Base-by-base conservation (phyloP, 2,888 invertebrate species). In the Erebia epiphron region DNA sequence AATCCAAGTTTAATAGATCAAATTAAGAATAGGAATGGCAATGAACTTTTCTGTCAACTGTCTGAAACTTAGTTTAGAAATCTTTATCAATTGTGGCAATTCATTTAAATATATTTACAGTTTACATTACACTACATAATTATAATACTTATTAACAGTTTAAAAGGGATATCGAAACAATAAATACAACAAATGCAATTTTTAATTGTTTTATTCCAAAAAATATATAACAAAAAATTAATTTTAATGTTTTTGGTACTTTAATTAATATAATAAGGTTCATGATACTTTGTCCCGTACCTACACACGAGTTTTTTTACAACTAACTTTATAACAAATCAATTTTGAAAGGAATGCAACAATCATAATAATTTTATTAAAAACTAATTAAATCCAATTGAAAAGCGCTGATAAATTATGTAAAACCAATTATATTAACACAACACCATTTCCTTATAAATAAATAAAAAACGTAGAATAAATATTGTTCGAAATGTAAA, bases 181-280 rank as follows among this genome's bases (percentile, higher is more conserved):
- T 67, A 57, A 72, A 69, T 60, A 58, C 4, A 46, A 8, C 21
- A 26, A 11, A 66, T 62, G 43, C 56, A 56, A 16, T 69, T 16
- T 62, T 56, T n/a, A 58, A 50, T 52, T 13, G 21, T 70, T 88
- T 88, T 85, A 86, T 84, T 88, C 84, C 77, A 88, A 88, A 89
- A 87, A n/a, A n/a, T n/a, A 88, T 87, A 88, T 85, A 85, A 84
- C 83, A n/a, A 85, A 81, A 80, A 68, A 41, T 13, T 26, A 26
- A 49, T 62, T 74, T 79, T 75, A 70, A 69, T 62, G 43, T 61
- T 62, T 67, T 69, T 64, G 69, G 68, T 70, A 70, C 61, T 16
- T n/a, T 35, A 64, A 64, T 1, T 35, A 35, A 35, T 35, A 35
- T 35, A 14, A 21, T 14, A 49, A 4, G 21, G 11, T 18, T 8